A percentile compares a stretch with the other conserved stretches of the same genome.
Conservation (phyloP, 2,888 invertebrate species). For the Machimus rusticus region DNA sequence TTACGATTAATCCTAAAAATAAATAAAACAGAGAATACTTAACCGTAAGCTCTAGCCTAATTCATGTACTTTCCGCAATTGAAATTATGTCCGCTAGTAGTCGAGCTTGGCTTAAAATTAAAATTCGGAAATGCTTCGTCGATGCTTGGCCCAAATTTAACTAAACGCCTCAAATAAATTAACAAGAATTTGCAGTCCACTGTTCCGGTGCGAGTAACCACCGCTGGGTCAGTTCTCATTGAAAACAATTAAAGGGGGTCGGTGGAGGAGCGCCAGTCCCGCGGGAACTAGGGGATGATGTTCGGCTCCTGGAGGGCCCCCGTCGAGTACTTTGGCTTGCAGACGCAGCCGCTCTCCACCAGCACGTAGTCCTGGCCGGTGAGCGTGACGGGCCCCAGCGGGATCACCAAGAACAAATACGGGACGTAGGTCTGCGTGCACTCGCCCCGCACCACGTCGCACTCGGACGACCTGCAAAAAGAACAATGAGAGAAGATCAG, state of each 20-base stretch:
- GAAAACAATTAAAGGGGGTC: constrained; percentile 1
- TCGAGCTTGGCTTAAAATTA: not conserved
- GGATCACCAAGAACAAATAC: constrained; percentile 89
- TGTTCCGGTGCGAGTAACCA: not conserved
- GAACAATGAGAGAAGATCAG: not conserved
- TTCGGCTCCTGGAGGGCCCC: constrained; percentile 63
- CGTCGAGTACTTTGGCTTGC: constrained; percentile 69
- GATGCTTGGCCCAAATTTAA: not conserved
- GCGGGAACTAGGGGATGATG: constrained; percentile 60
- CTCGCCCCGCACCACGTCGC: constrained; percentile 86
- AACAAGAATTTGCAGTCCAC: constrained; percentile 28
- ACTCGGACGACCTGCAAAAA: constrained; percentile 80
- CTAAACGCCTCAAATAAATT: constrained; percentile 17
- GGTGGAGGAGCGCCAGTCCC: not conserved
- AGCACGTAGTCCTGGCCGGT: constrained; percentile 95
- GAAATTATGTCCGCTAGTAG: not conserved
- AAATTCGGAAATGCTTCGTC: not conserved
- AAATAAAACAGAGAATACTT: constrained; percentile 33
- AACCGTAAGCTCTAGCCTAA: not conserved
- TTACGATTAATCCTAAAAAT: constrained; percentile 23
- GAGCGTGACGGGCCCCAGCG: constrained; percentile 86
- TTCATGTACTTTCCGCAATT: constrained; percentile 4
- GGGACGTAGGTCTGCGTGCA: constrained; percentile 90
- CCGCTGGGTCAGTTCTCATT: constrained; percentile 28
- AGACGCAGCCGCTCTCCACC: constrained; percentile 93